Evolutionary conservation across 1,140 invertebrate genomes (phyloP).

Genomic region (Hormaphis cornu): DNA sequence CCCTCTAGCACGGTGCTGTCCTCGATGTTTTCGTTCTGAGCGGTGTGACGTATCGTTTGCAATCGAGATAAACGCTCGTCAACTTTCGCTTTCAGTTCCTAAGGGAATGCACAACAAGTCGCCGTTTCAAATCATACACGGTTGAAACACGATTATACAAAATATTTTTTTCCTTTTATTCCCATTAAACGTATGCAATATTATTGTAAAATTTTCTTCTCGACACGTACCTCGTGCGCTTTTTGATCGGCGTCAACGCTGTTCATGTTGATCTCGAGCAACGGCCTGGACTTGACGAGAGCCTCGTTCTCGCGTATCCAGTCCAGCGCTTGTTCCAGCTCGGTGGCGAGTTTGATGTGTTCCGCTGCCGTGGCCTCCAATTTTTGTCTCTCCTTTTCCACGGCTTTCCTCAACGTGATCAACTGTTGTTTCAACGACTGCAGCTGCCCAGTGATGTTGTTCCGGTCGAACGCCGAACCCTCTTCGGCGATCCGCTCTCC

Average conservation of each 20-base stretch:
- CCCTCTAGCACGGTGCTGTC: slow-evolving; percentile 69
- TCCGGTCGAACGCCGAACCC: slow-evolving; percentile 72
- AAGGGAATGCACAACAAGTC: slow-evolving; percentile 30
- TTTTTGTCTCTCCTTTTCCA: slow-evolving; percentile 75
- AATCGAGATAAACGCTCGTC: slow-evolving; percentile 61
- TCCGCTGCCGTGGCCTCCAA: slow-evolving; percentile 80
- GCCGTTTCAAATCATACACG: too few relatives aligned
- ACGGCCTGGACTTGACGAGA: slow-evolving; percentile 66
- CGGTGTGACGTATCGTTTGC: slow-evolving; percentile 55
- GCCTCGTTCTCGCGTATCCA: slow-evolving; percentile 79
- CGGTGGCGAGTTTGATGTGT: slow-evolving; percentile 66
- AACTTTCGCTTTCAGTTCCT: slow-evolving; percentile 57
- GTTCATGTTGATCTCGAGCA: slow-evolving; percentile 64
- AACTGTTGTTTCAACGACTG: slow-evolving; percentile 78
- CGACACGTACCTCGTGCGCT: slow-evolving; percentile 66
- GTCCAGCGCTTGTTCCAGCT: slow-evolving; percentile 70
- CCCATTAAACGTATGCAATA: neutral
- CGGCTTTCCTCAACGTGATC: slow-evolving; percentile 47
- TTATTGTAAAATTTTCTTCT: too few relatives aligned
- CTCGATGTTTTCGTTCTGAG: slow-evolving; percentile 63
- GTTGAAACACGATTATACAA: too few relatives aligned
- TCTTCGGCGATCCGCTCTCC: slow-evolving; percentile 83
- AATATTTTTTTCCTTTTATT: too few relatives aligned
- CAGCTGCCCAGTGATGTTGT: slow-evolving; percentile 75
- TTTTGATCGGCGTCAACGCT: slow-evolving; percentile 72